Conservation (phyloP, 2,888 invertebrate genomes). For the Aricia artaxerxes region DNA sequence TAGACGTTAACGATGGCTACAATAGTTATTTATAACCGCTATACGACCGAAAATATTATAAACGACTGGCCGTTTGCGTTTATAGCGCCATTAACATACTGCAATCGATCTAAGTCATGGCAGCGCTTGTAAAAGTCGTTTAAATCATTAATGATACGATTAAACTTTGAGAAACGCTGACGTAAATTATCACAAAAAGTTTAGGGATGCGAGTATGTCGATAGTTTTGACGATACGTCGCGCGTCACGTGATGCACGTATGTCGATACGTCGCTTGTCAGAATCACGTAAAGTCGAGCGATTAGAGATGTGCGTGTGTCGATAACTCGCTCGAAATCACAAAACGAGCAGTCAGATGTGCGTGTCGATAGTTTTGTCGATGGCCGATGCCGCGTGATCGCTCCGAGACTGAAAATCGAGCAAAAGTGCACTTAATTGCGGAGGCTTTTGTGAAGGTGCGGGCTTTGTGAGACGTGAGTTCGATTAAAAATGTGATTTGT, state of each 20-base stretch:
- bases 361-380: conserved; percentile 21
- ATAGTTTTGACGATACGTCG: conserved; percentile 55
- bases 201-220: conserved; percentile 74
- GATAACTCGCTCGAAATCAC: conserved; percentile 51
- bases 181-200: conserved; percentile 74
- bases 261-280: conserved; percentile 60
- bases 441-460: conserved; percentile 41
- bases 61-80: conserved; percentile 35
- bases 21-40: conserved; percentile 25
- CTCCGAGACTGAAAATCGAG: conserved; percentile 19
- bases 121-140: conserved; percentile 64
- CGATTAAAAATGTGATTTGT: conserved; percentile 80
- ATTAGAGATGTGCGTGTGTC: conserved; percentile 61
- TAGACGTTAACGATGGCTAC: conserved; percentile 22
- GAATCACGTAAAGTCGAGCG: conserved; percentile 34
- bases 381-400: conserved; percentile 3
- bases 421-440: conserved; percentile 49
- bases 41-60: conserved; percentile 29
- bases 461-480: conserved; percentile 67
- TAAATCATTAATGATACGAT: conserved; percentile 67
- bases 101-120: conserved; percentile 69
- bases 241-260: conserved; percentile 51
- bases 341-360: conserved; percentile 35
- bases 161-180: conserved; percentile 57
- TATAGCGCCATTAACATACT: conserved; percentile 42